A percentile compares a stretch with the other conserved stretches of the same genome.
Conservation (phyloP, 2,113 vertebrate species). For the Osmerus mordax region DNA sequence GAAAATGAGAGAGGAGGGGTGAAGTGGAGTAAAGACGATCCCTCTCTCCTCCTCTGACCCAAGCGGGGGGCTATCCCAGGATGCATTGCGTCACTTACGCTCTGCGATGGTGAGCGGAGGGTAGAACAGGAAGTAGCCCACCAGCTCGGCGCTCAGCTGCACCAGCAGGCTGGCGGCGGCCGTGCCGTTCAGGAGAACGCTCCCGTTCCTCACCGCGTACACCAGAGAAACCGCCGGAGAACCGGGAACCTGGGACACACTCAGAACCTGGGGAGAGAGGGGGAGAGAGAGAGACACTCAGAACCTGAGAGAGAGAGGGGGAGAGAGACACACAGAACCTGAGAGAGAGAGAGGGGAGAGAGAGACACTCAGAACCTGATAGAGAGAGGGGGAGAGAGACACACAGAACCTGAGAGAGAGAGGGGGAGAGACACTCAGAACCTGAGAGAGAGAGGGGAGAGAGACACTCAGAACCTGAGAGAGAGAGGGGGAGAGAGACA, state of each 20-base stretch:
- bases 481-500: slow-evolving; percentile 29
- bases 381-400: no score
- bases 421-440: not conserved
- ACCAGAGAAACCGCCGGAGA: slow-evolving; percentile 88
- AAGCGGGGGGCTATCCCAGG: slow-evolving; percentile 19
- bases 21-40: not conserved
- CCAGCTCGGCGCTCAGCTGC: slow-evolving; percentile 92
- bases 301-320: no score
- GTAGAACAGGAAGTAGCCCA: slow-evolving; percentile 97
- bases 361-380: no score
- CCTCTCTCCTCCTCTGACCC: not conserved
- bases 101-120: slow-evolving; percentile 92
- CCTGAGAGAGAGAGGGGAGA: not conserved
- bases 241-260: slow-evolving; percentile 75
- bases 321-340: not conserved
- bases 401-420: no score
- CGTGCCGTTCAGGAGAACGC: slow-evolving; percentile 84
- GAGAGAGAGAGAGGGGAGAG: not conserved
- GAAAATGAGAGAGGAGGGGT: not conserved
- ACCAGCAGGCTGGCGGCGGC: slow-evolving; percentile 89
- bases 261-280: slow-evolving; percentile 60
- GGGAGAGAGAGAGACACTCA: slow-evolving; percentile 13
- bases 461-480: not conserved
- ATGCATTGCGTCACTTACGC: slow-evolving; percentile 79
- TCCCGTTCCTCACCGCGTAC: slow-evolving; percentile 88